Percentiles rank a stretch among this genome's conserved stretches.
Evolutionary conservation across 2,113 vertebrate species (phyloP).

Genomic region (Eulemur macaco): DNA sequence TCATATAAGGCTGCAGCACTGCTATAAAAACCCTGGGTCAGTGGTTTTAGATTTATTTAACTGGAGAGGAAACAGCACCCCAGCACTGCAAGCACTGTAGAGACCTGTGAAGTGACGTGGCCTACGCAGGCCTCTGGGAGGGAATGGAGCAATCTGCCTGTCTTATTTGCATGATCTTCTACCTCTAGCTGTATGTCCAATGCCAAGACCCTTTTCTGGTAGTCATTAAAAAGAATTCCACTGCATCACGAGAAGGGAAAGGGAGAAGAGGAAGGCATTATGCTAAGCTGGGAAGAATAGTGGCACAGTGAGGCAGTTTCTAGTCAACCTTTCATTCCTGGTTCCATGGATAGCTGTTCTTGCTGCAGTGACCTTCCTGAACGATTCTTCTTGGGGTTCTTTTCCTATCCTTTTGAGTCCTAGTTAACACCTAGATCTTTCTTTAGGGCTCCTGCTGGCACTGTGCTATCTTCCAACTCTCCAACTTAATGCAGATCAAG

Average conservation of each 20-base stretch:
- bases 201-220: background rate
- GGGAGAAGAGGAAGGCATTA: background rate
- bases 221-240: background rate
- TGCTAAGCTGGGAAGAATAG: background rate
- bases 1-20: slow-evolving; percentile 12
- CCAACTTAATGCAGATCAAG: slow-evolving; percentile 21
- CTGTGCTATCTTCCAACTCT: background rate
- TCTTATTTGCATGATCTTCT: background rate
- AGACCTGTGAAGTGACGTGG: background rate
- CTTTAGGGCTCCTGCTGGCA: slow-evolving; percentile 35
- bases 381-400: background rate
- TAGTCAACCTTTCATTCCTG: background rate
- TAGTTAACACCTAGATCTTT: slow-evolving; percentile 38
- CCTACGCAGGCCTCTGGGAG: background rate
- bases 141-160: background rate
- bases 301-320: background rate
- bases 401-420: slow-evolving; percentile 38
- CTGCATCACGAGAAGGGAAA: background rate
- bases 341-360: background rate
- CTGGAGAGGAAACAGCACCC: background rate
- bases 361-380: background rate
- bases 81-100: background rate
- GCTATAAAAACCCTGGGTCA: slow-evolving; percentile 51
- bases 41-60: slow-evolving; percentile 61
- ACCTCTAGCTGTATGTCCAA: background rate